Evolutionary conservation across 2,797 vertebrate species (phyloP).

Genomic region (Morus bassanus): DNA sequence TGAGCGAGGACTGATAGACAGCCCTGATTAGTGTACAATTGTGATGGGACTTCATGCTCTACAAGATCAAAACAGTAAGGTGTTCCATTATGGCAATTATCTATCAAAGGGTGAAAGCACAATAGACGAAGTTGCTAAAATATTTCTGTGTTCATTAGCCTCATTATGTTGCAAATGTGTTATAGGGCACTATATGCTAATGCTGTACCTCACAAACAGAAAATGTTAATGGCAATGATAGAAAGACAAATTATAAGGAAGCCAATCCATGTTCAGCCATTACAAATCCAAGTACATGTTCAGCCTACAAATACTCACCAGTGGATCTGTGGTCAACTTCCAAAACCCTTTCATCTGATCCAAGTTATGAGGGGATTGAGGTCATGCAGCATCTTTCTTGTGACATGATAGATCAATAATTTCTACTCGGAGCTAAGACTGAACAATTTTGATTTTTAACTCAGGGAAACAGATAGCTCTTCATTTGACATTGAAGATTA

Average conservation of each 20-base stretch:
- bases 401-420: background rate
- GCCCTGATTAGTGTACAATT: background rate
- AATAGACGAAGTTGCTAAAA: background rate
- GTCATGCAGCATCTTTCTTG: background rate
- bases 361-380: background rate
- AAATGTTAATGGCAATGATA: background rate
- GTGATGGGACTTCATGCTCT: background rate
- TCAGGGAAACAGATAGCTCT: background rate
- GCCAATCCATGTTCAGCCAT: background rate
- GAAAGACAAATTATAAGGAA: background rate
- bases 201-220: background rate
- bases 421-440: background rate
- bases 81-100: background rate
- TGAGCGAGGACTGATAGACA: background rate
- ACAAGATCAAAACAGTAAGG: background rate
- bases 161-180: background rate
- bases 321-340: background rate
- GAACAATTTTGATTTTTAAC: background rate
- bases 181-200: background rate
- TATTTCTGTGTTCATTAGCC: background rate
- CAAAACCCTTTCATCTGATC: background rate
- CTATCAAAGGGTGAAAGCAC: background rate
- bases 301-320: background rate
- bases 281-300: background rate
- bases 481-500: background rate